Conservation (phyloP, 2,797 vertebrate species). For the Pipistrellus kuhlii region DNA sequence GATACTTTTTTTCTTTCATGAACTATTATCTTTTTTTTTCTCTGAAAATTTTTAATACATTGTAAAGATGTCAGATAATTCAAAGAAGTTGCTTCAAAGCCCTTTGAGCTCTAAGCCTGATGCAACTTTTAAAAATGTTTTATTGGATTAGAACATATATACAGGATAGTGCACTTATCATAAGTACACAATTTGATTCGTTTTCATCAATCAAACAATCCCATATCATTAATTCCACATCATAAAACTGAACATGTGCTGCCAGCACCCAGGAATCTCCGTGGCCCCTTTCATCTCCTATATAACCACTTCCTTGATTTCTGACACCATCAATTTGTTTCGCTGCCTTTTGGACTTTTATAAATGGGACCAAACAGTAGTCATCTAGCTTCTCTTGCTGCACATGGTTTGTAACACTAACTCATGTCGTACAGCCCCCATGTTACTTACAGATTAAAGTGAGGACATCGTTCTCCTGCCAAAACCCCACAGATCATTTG, state of each 20-base stretch:
- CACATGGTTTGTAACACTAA: not conserved
- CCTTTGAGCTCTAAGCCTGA: conserved; percentile 38
- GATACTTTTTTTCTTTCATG: conserved; percentile 73
- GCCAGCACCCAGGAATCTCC: not conserved
- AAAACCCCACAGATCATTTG: conserved; percentile 3
- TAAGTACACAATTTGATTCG: not conserved
- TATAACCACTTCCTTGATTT: not conserved
- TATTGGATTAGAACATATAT: not conserved
- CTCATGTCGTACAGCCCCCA: not conserved
- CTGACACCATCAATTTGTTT: not conserved
- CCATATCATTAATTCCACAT: not conserved
- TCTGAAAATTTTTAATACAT: conserved; percentile 65
- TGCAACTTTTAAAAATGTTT: conserved; percentile 19
- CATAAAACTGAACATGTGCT: not conserved
- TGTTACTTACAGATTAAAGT: not conserved
- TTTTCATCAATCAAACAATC: not conserved
- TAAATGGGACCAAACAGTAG: not conserved
- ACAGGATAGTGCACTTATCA: not conserved
- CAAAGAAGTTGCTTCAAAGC: conserved; percentile 67
- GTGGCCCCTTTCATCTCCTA: not conserved
- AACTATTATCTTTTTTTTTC: conserved; percentile 67
- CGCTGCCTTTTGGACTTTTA: not conserved
- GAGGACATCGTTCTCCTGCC: not conserved
- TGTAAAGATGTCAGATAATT: conserved; percentile 75
- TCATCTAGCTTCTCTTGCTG: not conserved